Percentiles rank a stretch among this genome's conserved stretches.
Conservation (phyloP, 2,113 vertebrate species). For the Zootoca vivipara region DNA sequence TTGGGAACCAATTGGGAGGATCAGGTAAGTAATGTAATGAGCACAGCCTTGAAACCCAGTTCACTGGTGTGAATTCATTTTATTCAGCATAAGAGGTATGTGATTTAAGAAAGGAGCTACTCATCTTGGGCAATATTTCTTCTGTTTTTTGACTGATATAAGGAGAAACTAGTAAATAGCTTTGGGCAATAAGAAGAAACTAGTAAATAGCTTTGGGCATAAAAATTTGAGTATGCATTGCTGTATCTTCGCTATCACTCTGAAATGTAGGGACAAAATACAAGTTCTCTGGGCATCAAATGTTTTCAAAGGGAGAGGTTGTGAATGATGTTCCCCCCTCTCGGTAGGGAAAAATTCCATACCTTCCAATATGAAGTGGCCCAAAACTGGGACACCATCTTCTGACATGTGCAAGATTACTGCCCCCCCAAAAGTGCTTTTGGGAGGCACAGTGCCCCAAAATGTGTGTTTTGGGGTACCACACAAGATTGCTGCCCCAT, state of each 20-base stretch:
- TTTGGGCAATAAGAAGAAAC: not conserved
- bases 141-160: not conserved
- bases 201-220: not conserved
- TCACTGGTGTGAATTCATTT: slow-evolving; percentile 3
- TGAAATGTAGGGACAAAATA: not conserved
- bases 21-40: not conserved
- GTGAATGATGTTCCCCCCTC: not conserved
- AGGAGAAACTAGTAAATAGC: not conserved
- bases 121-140: slow-evolving; percentile 12
- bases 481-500: too few relatives aligned
- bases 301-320: not conserved
- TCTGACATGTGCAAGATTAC: too few relatives aligned
- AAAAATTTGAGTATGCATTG: not conserved
- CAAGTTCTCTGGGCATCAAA: not conserved
- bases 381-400: too few relatives aligned
- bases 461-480: too few relatives aligned
- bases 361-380: too few relatives aligned
- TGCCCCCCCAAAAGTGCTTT: too few relatives aligned
- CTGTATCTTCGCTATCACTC: not conserved
- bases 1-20: not conserved
- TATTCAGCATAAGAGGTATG: not conserved
- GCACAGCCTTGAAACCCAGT: not conserved
- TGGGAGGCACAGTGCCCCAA: too few relatives aligned
- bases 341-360: too few relatives aligned
- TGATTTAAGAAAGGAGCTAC: not conserved